Base-by-base conservation (phyloP, 2,113 vertebrate genomes). In the Zeus faber region DNA sequence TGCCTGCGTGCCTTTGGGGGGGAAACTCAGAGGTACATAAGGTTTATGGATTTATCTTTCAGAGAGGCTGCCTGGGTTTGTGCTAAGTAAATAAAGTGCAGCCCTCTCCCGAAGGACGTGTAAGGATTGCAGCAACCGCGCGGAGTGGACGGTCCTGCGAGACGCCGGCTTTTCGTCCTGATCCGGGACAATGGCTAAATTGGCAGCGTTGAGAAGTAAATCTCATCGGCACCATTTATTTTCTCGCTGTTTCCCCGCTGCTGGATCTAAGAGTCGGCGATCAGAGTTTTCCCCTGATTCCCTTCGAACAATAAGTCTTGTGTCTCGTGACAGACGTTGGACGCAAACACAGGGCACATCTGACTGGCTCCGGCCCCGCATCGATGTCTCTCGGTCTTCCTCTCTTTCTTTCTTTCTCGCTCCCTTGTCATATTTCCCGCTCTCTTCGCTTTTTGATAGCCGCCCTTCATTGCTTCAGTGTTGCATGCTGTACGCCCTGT, bases 31-130 rank as follows among this genome's bases (percentile, higher is more conserved):
- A 67, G 53, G 62, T 58, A 58, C 49, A 54, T 62, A 21, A 67
- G 53, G 62, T 58, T 61, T 50, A 54, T 62, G 73, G 54, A 72
- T 62, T 66, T 71, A 37, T 66, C 13, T 71, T 56, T 67, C 53
- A 25, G 31, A 61, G 52, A 65, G 49, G 22, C 25, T 58, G 29
- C 49, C 39, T 49, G 54, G 58, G 54, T 66, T 68, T 78, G 63
- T 62, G 56, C 63, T 54, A 54, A 76, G 74, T 79, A 84, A 84
- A 81, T 81, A 81, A 83, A 81, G 46, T 65, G 48, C 29, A 70
- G 47, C n/a, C 17, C 2, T 49, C 62, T 80, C 76, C 77, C 65
- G 14, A 26, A 59, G 74, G 83, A 52, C 54, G 14, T 48, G 39
- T 69, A 41, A 55, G 75, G 64, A 76, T 71, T 79, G 65, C 21